phyloP scores from a whole-genome alignment of 53 echinoderm and acorn worm genomes.

The Holothuria leucospilota region DNA sequence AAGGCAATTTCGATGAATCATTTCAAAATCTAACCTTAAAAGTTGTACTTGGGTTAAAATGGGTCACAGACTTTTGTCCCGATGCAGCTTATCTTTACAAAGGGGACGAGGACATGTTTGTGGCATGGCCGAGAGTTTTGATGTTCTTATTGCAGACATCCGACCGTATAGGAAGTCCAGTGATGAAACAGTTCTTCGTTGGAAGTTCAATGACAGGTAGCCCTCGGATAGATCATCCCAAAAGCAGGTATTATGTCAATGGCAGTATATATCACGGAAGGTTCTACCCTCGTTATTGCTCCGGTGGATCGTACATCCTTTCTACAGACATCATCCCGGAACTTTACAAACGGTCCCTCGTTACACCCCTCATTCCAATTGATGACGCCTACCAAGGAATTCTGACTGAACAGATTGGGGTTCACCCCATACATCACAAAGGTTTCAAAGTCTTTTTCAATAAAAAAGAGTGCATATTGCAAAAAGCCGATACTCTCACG shows the following conservation, averaged over 20 bases:
- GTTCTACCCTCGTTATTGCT: conserved; percentile 60
- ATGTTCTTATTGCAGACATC: conserved; percentile 8
- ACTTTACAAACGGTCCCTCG: conserved; percentile 31
- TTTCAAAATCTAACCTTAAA: conserved; percentile 73
- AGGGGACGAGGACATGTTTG: conserved; percentile 78
- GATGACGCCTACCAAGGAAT: conserved; percentile 69
- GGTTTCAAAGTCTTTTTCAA: conserved; percentile 21
- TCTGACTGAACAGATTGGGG: conserved; percentile 49
- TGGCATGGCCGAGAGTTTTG: conserved; percentile 45
- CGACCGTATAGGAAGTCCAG: background rate
- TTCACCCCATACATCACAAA: conserved; percentile 20
- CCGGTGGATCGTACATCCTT: conserved; percentile 59
- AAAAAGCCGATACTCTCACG: conserved; percentile 63
- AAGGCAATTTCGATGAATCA: conserved; percentile 65
- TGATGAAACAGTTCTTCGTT: conserved; percentile 34
- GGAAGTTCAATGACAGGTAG: conserved; percentile 42
- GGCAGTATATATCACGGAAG: conserved; percentile 20
- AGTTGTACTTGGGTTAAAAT: conserved; percentile 66
- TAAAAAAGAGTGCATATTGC: conserved; percentile 75
- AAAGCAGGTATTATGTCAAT: conserved; percentile 49
- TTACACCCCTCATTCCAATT: conserved; percentile 47
- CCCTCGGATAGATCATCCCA: background rate
- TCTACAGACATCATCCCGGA: conserved; percentile 52
- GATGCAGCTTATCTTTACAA: conserved; percentile 70
- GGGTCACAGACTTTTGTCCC: conserved; percentile 63